These are phyloP conservation scores for Thysanoteuthis rhombus DNA, from an alignment of 2,888 invertebrate species.

Conservation along the genomic window DNA sequence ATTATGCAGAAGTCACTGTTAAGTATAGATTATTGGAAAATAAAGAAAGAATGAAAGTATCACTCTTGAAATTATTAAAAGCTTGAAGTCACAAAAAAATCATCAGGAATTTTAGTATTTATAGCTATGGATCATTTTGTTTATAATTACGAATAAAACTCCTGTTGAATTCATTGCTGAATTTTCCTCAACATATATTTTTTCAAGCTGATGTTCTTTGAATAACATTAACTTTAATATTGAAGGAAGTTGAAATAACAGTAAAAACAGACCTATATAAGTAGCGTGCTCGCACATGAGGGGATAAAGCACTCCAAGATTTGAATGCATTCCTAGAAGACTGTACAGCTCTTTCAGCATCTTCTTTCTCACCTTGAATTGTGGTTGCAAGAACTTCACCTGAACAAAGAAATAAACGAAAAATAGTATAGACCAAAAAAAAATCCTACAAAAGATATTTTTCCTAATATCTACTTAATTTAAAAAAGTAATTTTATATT, in stretches of 20 bases:
- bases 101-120: too few species aligned
- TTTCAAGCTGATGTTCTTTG: too few species aligned
- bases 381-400: conserved; percentile 62
- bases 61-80: too few species aligned
- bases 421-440: neutral
- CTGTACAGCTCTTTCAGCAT: conserved; percentile 62
- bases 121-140: too few species aligned
- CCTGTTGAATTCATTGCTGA: too few species aligned
- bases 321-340: conserved; percentile 59
- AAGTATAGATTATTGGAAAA: too few species aligned
- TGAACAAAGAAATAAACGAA: conserved; percentile 37
- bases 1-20: too few species aligned
- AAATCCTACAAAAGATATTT: neutral
- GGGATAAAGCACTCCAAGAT: conserved; percentile 61
- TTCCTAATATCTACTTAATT: neutral
- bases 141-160: too few species aligned
- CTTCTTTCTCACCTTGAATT: conserved; percentile 59
- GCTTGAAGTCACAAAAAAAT: too few species aligned
- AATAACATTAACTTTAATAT: neutral
- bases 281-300: conserved; percentile 62
- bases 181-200: too few species aligned
- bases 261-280: conserved; percentile 60
- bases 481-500: neutral
- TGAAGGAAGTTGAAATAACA: conserved; percentile 34
- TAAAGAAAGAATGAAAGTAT: too few species aligned